phyloP scores from a whole-genome alignment of 2,888 invertebrate genomes.

The Odontocolon sp. region DNA sequence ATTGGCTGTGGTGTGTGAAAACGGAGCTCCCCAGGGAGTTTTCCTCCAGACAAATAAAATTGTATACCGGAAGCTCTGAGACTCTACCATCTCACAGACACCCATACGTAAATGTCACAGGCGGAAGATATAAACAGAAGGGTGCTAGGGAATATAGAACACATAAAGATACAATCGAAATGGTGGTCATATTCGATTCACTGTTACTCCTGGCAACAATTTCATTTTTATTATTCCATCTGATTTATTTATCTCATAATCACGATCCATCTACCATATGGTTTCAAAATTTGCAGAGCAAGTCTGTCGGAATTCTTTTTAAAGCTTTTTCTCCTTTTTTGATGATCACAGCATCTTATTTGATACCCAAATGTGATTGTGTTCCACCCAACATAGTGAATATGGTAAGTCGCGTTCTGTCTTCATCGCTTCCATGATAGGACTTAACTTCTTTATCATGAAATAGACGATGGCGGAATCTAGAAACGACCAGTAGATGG shows the following conservation, averaged over 20 bases:
- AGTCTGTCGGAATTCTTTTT: not conserved
- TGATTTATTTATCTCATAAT: too few relatives aligned
- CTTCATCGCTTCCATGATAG: not conserved
- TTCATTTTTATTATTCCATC: too few relatives aligned
- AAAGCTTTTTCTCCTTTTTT: too few relatives aligned
- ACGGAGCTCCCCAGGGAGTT: not conserved
- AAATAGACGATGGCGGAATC: conserved; percentile 24
- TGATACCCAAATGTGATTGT: conserved; percentile 24
- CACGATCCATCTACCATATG: too few relatives aligned
- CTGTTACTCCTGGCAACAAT: too few relatives aligned
- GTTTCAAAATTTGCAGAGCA: not conserved
- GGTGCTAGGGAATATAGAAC: too few relatives aligned
- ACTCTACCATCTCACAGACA: too few relatives aligned
- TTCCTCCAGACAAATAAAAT: conserved; percentile 11
- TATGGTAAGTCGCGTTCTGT: conserved; percentile 7
- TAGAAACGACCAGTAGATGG: conserved; percentile 7
- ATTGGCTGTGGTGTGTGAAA: conserved; percentile 37
- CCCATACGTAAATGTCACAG: too few relatives aligned
- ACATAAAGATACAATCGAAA: too few relatives aligned
- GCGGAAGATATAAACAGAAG: too few relatives aligned
- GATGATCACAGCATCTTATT: too few relatives aligned
- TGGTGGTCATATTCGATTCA: too few relatives aligned
- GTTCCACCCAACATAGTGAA: not conserved
- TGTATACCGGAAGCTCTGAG: not conserved
- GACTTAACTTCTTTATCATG: conserved; percentile 28